These are phyloP conservation scores for Atherinosoma microstoma DNA, from an alignment of 2,797 vertebrate genomes.

Conservation along the genomic window DNA sequence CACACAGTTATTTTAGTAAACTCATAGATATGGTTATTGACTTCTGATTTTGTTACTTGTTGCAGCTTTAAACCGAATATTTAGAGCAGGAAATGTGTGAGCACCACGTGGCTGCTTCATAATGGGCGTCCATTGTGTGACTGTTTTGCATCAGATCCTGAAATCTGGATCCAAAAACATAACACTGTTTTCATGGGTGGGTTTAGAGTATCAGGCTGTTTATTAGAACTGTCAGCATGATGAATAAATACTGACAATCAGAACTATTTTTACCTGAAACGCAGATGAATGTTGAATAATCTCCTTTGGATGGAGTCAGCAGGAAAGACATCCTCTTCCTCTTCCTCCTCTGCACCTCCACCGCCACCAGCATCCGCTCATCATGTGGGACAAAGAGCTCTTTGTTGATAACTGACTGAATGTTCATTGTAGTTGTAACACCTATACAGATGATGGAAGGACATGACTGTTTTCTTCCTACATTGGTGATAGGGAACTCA, in stretches of 20 bases:
- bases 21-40: no score
- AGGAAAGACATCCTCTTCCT: constrained; percentile 93
- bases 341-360: constrained; percentile 91
- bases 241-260: background rate
- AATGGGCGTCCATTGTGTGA: no score
- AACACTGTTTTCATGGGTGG: background rate
- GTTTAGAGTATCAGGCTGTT: background rate
- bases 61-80: no score
- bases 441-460: constrained; percentile 35
- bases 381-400: constrained; percentile 91
- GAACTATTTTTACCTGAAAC: constrained; percentile 88
- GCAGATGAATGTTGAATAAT: constrained; percentile 93
- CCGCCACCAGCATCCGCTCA: constrained; percentile 92
- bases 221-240: background rate
- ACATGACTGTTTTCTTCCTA: background rate
- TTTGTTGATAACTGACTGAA: constrained; percentile 91
- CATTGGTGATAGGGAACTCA: no score
- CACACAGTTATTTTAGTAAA: no score
- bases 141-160: no score
- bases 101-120: no score
- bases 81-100: no score
- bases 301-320: constrained; percentile 86
- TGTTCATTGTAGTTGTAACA: constrained; percentile 84
- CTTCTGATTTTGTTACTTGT: no score
- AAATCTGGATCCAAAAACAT: background rate